phyloP scores from a whole-genome alignment of 2,888 invertebrate genomes.

The Luffia ferchaultella region DNA sequence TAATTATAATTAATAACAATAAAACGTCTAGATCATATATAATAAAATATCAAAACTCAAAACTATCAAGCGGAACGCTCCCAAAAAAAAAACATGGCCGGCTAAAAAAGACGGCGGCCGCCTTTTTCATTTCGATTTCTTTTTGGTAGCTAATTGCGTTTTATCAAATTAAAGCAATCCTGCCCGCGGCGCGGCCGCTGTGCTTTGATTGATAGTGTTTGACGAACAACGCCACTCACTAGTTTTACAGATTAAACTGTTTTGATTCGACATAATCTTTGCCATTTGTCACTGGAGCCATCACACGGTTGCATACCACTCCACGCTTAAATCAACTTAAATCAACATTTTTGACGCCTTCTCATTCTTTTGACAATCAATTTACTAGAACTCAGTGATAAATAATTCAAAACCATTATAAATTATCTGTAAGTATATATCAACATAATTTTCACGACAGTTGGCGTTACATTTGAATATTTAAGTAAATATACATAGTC shows the following conservation, averaged over 20 bases:
- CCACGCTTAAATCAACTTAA: too few relatives aligned
- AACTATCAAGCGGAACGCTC: conserved; percentile 30
- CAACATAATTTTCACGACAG: too few relatives aligned
- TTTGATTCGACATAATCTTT: conserved; percentile 51
- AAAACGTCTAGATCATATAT: too few relatives aligned
- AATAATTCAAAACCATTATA: too few relatives aligned
- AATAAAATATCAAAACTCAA: too few relatives aligned
- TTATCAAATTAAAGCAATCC: conserved; percentile 63
- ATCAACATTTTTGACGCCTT: too few relatives aligned
- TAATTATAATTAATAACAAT: too few relatives aligned
- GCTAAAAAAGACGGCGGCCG: conserved; percentile 24
- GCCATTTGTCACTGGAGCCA: conserved; percentile 39
- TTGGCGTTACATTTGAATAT: too few relatives aligned
- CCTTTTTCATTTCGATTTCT: conserved; percentile 58
- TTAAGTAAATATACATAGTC: too few relatives aligned
- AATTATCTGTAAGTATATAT: too few relatives aligned
- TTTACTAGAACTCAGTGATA: too few relatives aligned
- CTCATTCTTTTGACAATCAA: too few relatives aligned
- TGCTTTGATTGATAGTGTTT: conserved; percentile 59
- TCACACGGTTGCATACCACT: not conserved
- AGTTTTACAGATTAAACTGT: conserved; percentile 63
- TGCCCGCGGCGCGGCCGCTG: conserved; percentile 29
- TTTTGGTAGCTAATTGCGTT: conserved; percentile 66
- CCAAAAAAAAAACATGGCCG: conserved; percentile 32
- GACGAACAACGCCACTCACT: conserved; percentile 41